Evolutionary conservation across 2,113 vertebrate species (phyloP).

Genomic region (human (Homo sapiens)): GRCh38 chr5:124883501-124884000

Average conservation of each 20-base stretch:
- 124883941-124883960: not conserved
- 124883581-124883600: not conserved
- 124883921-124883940: not conserved
- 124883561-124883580: not conserved
- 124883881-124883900: not conserved
- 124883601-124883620: not conserved
- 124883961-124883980: not conserved
- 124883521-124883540: not conserved
- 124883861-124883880: not conserved
- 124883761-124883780: not conserved
- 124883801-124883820: not conserved
- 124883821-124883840: not conserved
- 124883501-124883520: not conserved
- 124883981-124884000: constrained; percentile 28
- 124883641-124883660: no score
- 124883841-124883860: not conserved
- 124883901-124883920: not conserved
- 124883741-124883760: not conserved
- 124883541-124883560: not conserved
- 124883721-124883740: not conserved
- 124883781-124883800: not conserved
- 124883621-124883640: not conserved
- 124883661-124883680: not conserved
- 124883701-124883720: not conserved
- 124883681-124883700: not conserved